Evolutionary conservation across 2,888 invertebrate species (phyloP).

Genomic region (Lasioglossum lativentre): DNA sequence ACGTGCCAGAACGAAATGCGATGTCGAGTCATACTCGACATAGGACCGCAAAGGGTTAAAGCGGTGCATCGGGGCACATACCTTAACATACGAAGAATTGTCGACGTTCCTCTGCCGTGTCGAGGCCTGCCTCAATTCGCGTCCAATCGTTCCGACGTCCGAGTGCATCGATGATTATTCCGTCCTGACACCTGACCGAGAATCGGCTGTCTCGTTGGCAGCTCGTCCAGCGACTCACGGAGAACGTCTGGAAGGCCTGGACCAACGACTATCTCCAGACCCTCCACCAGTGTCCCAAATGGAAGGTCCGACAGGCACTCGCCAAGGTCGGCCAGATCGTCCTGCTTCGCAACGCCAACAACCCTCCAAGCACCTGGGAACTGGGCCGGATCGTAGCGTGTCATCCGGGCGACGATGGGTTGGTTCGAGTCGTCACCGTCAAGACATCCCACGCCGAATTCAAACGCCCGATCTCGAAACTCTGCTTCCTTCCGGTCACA

Average conservation of each 20-base stretch:
- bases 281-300: background rate
- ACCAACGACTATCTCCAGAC: background rate
- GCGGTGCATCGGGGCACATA: conserved; percentile 1
- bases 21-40: too few species aligned
- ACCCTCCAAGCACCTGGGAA: background rate
- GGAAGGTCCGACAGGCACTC: background rate
- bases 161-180: background rate
- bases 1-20: too few species aligned
- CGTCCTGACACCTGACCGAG: background rate
- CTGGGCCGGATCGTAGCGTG: background rate
- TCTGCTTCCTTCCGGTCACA: background rate
- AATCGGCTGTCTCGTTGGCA: conserved; percentile 11
- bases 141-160: background rate
- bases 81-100: conserved; percentile 9
- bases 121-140: conserved; percentile 16
- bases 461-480: background rate
- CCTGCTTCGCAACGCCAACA: background rate
- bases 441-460: background rate
- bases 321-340: background rate
- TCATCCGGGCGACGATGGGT: background rate
- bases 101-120: background rate
- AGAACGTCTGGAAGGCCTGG: background rate
- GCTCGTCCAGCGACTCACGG: background rate
- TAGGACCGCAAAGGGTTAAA: too few species aligned
- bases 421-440: background rate